Conservation (phyloP, 1,140 invertebrate genomes). For the Ectropis grisescens region DNA sequence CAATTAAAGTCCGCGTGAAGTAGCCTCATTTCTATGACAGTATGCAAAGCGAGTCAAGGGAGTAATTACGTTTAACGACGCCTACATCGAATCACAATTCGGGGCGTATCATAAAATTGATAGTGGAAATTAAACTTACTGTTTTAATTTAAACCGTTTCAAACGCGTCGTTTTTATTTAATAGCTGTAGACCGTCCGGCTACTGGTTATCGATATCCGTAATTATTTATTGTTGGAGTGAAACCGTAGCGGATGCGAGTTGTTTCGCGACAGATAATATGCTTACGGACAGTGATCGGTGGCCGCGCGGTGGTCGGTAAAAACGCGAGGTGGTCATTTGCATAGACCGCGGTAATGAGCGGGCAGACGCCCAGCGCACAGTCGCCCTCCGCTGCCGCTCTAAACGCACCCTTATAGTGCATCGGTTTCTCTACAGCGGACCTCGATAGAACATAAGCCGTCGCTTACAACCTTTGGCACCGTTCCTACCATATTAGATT, state of each 20-base stretch:
- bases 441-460: too few relatives aligned
- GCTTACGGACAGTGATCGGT: slow-evolving; percentile 48
- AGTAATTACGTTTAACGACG: slow-evolving; percentile 19
- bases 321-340: slow-evolving; percentile 57
- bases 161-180: slow-evolving; percentile 14
- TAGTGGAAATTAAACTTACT: slow-evolving; percentile 7
- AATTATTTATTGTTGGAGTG: slow-evolving; percentile 59
- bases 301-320: slow-evolving; percentile 32
- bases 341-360: slow-evolving; percentile 59
- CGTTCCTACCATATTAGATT: too few relatives aligned
- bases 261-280: slow-evolving; percentile 57
- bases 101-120: slow-evolving; percentile 10
- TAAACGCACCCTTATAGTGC: slow-evolving; percentile 12
- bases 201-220: slow-evolving; percentile 48
- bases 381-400: slow-evolving; percentile 14
- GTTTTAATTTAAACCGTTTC: slow-evolving; percentile 7
- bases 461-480: too few relatives aligned
- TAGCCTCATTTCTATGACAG: slow-evolving; percentile 21
- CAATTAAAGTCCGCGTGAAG: slow-evolving; percentile 22
- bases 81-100: slow-evolving; percentile 12
- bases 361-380: slow-evolving; percentile 13
- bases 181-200: slow-evolving; percentile 22
- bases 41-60: slow-evolving; percentile 17
- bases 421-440: too few relatives aligned
- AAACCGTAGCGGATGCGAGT: slow-evolving; percentile 56